Conservation (phyloP, 2,113 vertebrate species). For the Rutilus rutilus region DNA sequence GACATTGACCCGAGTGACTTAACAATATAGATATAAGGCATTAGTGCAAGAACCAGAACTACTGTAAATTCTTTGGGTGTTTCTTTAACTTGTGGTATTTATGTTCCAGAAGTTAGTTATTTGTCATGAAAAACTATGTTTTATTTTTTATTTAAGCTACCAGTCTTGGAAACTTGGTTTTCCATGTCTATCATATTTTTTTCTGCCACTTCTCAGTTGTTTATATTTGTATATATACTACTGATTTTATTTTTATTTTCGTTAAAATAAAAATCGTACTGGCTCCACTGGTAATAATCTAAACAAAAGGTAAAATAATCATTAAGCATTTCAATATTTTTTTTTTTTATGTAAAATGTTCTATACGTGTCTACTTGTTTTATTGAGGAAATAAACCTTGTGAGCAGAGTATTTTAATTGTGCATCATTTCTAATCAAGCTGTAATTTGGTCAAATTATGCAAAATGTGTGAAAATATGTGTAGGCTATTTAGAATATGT, state of each 20-base stretch:
- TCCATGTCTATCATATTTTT: background rate
- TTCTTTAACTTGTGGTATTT: background rate
- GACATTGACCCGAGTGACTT: conserved; percentile 16
- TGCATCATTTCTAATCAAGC: background rate
- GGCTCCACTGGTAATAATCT: too few species aligned
- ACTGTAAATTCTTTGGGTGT: background rate
- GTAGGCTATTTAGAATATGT: background rate
- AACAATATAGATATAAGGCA: background rate
- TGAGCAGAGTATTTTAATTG: background rate
- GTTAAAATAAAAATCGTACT: too few species aligned
- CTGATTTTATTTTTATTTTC: background rate
- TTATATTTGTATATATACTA: background rate
- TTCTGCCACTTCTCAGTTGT: background rate
- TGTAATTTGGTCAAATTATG: background rate
- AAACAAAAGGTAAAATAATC: background rate
- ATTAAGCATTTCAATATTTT: background rate
- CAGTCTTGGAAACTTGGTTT: background rate
- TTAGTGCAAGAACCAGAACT: background rate
- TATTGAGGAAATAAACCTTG: background rate
- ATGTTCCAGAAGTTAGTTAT: background rate
- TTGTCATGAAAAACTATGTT: background rate
- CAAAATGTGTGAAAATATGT: background rate
- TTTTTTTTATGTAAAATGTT: background rate
- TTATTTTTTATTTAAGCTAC: background rate
- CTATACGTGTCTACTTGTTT: background rate